phyloP scores from a whole-genome alignment of 2,113 vertebrate species.

The Potamarius usumacintae region DNA sequence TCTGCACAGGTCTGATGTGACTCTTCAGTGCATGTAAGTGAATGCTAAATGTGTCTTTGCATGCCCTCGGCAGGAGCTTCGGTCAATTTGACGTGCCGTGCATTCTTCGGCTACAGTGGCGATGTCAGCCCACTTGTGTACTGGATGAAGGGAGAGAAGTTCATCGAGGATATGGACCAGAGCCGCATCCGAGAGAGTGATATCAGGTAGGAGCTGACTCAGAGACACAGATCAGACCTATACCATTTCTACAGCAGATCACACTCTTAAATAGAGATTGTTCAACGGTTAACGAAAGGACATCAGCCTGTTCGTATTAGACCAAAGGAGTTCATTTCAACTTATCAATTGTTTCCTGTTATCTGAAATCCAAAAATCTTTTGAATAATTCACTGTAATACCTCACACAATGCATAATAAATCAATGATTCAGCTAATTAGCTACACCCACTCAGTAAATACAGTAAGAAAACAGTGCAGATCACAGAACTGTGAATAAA shows the following conservation, averaged over 20 bases:
- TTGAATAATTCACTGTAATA: constrained; percentile 23
- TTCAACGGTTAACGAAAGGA: not conserved
- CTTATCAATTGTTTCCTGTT: not conserved
- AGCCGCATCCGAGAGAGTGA: constrained; percentile 93
- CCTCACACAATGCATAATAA: not conserved
- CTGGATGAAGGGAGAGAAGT: constrained; percentile 99
- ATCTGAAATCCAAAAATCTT: constrained; percentile 3
- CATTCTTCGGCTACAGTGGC: constrained; percentile 96
- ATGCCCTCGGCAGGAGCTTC: constrained; percentile 77
- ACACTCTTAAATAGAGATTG: not conserved
- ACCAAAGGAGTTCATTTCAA: not conserved
- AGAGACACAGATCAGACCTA: not conserved
- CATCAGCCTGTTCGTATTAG: not conserved
- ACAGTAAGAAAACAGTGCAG: not conserved
- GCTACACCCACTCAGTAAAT: not conserved
- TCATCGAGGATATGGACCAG: constrained; percentile 98
- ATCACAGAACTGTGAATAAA: not conserved
- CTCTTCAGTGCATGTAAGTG: not conserved
- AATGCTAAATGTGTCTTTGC: constrained; percentile 34
- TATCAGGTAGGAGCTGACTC: constrained; percentile 83
- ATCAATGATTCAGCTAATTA: constrained; percentile 23
- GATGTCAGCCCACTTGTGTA: constrained; percentile 96
- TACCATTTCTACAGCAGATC: not conserved
- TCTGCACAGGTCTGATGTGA: constrained; percentile 12
- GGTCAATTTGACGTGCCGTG: constrained; percentile 93